Evolutionary conservation across 2,797 vertebrate species (phyloP), one percentile per base, ranked within the genome.

Genomic region (Syngnathus rostellatus): DNA sequence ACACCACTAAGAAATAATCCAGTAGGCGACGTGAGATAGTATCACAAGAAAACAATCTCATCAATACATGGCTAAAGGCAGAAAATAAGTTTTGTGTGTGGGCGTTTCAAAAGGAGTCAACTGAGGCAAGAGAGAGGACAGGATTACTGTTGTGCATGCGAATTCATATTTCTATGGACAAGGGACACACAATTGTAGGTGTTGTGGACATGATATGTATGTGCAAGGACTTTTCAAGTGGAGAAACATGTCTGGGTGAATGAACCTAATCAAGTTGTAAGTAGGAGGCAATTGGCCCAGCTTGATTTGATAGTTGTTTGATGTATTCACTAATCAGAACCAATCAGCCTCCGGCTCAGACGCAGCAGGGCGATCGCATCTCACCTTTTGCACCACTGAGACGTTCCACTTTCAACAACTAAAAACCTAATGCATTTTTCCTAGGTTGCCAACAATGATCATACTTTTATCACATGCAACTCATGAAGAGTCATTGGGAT

Each of bases 241-340:
- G 78, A 58, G 78, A 77, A 79, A 63, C 70, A 74, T 81, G 76
- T 87, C 84, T 82, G 79, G 80, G 85, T 86, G 80, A 82, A 67
- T 83, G 83, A 84, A 87, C 83, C 85, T 86, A 88, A 89, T 89
- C 86, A 90, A 82, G 71, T 81, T 81, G 81, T 64, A 80, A 78
- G 85, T 87, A 76, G 83, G 87, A 82, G 85, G 82, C 81, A 80
- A 83, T 82, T 85, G 77, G 82, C 83, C 68, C 71, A 64, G 72
- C 81, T 80, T 88, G 86, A 88, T 90, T 86, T 85, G 89, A 89
- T 87, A 86, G 81, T 82, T 83, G 86, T 87, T 83, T 87, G 87
- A 88, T 88, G 85, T 86, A 85, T 88, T 80, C 84, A 68, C 82
- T 86, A 83, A 89, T 89, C 87, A 90, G 76, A 87, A 83, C 86